These are phyloP conservation scores for Orestias chungarensis DNA, from an alignment of 2,797 vertebrate genomes.

Conservation along the genomic window DNA sequence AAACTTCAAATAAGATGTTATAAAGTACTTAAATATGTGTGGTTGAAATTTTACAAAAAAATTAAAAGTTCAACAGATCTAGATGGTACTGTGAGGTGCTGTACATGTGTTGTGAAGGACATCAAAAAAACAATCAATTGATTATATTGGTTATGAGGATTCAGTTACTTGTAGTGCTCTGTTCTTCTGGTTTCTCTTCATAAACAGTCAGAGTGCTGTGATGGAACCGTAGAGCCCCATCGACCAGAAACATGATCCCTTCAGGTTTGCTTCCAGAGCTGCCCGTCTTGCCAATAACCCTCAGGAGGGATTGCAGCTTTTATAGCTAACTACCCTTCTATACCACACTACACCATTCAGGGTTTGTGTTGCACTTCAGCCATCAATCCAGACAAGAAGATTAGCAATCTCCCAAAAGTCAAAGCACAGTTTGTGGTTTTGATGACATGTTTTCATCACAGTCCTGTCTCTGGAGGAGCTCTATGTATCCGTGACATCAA, in stretches of 20 bases:
- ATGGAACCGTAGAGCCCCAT: constrained; percentile 23
- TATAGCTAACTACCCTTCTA: constrained; percentile 42
- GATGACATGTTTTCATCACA: constrained; percentile 51
- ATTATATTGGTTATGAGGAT: constrained; percentile 26
- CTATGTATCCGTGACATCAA: constrained; percentile 31
- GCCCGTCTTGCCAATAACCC: constrained; percentile 43
- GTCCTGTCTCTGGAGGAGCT: constrained; percentile 26
- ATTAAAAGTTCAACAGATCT: too few relatives aligned
- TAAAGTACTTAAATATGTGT: not conserved
- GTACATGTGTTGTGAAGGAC: constrained; percentile 18
- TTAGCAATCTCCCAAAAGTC: constrained; percentile 42
- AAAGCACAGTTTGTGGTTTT: constrained; percentile 39
- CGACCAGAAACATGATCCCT: constrained; percentile 52
- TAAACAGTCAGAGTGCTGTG: constrained; percentile 23
- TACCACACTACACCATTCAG: constrained; percentile 39
- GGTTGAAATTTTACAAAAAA: not conserved
- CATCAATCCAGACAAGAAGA: constrained; percentile 48
- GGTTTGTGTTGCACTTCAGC: constrained; percentile 34
- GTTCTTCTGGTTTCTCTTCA: constrained; percentile 16
- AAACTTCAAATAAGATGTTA: too few relatives aligned
- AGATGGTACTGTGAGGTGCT: too few relatives aligned
- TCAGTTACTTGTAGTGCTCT: constrained; percentile 17
- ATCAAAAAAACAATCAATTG: constrained; percentile 22
- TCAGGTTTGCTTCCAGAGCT: constrained; percentile 47
- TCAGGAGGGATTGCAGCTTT: constrained; percentile 42